Conservation (phyloP, 2,113 vertebrate genomes). For the Arizona elegans region DNA sequence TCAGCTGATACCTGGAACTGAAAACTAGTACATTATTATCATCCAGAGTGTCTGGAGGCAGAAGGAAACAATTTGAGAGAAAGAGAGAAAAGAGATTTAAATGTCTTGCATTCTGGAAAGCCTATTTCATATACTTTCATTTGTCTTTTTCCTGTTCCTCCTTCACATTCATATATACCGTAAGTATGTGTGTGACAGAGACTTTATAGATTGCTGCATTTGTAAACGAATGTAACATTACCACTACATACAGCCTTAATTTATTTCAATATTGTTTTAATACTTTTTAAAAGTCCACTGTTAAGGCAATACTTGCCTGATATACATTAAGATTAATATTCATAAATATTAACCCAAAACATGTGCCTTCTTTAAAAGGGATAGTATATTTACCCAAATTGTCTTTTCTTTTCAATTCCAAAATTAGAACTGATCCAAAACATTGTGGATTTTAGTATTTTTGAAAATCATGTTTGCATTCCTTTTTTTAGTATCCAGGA, state of each 20-base stretch:
- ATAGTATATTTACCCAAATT: background rate
- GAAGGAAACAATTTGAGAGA: slow-evolving; percentile 67
- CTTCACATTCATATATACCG: slow-evolving; percentile 32
- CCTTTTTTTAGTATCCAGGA: background rate
- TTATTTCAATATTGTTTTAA: slow-evolving; percentile 55
- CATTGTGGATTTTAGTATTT: background rate
- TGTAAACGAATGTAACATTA: slow-evolving; percentile 52
- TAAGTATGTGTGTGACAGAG: slow-evolving; percentile 16
- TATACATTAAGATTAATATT: slow-evolving; percentile 35
- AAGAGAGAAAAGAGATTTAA: background rate
- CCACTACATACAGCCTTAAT: slow-evolving; percentile 51
- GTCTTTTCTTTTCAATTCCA: background rate
- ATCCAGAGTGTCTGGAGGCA: slow-evolving; percentile 68
- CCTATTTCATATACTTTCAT: slow-evolving; percentile 65
- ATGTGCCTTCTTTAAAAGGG: slow-evolving; percentile 17
- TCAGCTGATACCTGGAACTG: slow-evolving; percentile 74
- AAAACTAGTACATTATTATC: slow-evolving; percentile 77
- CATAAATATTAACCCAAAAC: slow-evolving; percentile 9
- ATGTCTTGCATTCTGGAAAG: slow-evolving; percentile 28
- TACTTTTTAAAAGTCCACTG: slow-evolving; percentile 48
- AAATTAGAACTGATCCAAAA: background rate
- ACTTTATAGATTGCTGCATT: slow-evolving; percentile 61
- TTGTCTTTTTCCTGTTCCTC: slow-evolving; percentile 56
- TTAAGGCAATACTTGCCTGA: background rate
- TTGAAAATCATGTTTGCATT: background rate